phyloP scores from a whole-genome alignment of 2,113 vertebrate genomes.

The Microcebus jonahi region DNA sequence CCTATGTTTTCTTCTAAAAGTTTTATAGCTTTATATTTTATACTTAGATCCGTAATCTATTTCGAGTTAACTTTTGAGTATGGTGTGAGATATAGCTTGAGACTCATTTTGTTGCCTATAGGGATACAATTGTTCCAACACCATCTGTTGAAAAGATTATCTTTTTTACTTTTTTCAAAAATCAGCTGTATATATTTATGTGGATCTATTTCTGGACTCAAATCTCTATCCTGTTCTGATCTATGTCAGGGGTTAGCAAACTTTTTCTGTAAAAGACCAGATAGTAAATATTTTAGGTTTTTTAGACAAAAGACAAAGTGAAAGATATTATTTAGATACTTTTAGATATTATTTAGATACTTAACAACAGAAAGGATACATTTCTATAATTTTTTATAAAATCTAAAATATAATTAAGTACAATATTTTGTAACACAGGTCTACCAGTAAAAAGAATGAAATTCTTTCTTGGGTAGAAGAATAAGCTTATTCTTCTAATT shows the following conservation, averaged over 20 bases:
- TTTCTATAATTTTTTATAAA: background rate
- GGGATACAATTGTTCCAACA: background rate
- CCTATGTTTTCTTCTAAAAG: background rate
- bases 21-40: background rate
- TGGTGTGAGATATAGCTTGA: background rate
- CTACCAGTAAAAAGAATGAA: background rate
- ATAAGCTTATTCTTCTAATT: background rate
- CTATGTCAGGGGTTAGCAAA: background rate
- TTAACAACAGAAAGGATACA: background rate
- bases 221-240: background rate
- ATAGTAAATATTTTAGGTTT: slow-evolving; percentile 33
- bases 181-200: background rate
- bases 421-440: background rate
- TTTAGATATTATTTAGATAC: background rate
- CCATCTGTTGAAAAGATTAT: slow-evolving; percentile 32
- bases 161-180: background rate
- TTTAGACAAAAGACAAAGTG: background rate
- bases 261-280: slow-evolving; percentile 14
- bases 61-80: slow-evolving; percentile 1
- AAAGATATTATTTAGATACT: slow-evolving; percentile 15
- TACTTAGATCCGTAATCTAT: background rate
- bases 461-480: background rate
- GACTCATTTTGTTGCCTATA: background rate
- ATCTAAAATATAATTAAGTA: slow-evolving; percentile 32
- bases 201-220: background rate